These are phyloP conservation scores for Aphodius granarius DNA, from an alignment of 2,888 invertebrate species.

Conservation along the genomic window DNA sequence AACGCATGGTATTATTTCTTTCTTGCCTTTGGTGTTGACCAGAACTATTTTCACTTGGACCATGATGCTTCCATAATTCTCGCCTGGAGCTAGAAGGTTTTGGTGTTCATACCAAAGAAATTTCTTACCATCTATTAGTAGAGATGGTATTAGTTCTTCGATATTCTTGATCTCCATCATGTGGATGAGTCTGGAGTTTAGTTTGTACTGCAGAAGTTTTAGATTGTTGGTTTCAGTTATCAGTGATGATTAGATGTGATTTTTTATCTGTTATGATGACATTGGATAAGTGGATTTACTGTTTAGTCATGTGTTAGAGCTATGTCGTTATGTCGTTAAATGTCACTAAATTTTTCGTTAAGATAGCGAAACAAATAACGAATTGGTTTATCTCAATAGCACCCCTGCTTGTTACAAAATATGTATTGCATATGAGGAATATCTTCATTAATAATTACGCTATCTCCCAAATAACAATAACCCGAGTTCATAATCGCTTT, in stretches of 20 bases:
- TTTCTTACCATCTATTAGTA: constrained; percentile 12
- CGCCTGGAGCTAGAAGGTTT: constrained; percentile 57
- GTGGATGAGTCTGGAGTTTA: not conserved
- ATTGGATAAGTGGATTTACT: too few species aligned
- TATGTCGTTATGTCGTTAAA: too few species aligned
- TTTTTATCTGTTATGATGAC: not conserved
- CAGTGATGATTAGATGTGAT: not conserved
- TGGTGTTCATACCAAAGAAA: constrained; percentile 35
- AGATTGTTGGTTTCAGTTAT: not conserved
- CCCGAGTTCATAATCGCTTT: too few species aligned
- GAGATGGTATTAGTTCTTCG: constrained; percentile 6
- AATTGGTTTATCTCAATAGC: too few species aligned
- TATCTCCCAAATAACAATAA: too few species aligned
- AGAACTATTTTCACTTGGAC: constrained; percentile 44
- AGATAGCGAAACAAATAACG: too few species aligned
- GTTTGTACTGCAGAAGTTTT: not conserved
- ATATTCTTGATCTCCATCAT: constrained; percentile 16
- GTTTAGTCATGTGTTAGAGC: too few species aligned
- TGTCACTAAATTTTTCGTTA: too few species aligned
- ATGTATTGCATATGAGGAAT: too few species aligned
- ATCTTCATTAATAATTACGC: too few species aligned
- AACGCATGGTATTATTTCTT: constrained; percentile 51
- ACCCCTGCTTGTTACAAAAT: too few species aligned
- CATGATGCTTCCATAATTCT: constrained; percentile 63
- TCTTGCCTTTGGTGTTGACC: constrained; percentile 17